These are phyloP conservation scores for Pluvialis apricaria DNA, from an alignment of 2,113 vertebrate genomes.

Conservation along the genomic window DNA sequence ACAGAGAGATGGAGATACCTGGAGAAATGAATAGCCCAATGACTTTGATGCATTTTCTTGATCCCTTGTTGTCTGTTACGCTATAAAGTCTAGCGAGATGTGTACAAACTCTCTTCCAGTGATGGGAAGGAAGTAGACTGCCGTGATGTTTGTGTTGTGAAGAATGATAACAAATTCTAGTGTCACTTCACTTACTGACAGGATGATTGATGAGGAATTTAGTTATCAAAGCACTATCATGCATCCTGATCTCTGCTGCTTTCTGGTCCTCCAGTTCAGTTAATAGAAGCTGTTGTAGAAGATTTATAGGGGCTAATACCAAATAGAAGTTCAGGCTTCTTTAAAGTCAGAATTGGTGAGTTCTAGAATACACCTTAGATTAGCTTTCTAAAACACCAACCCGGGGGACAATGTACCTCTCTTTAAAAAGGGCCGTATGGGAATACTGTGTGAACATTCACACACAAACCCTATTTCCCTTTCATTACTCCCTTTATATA, in stretches of 20 bases:
- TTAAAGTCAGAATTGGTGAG: neutral
- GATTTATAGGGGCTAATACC: neutral
- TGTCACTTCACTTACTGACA: neutral
- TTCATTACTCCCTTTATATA: neutral
- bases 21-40: neutral
- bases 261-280: neutral
- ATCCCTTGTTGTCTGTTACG: neutral
- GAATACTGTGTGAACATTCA: neutral
- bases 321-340: neutral
- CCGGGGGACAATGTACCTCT: neutral
- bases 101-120: neutral
- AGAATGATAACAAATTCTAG: neutral
- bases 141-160: neutral
- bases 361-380: neutral
- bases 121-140: neutral
- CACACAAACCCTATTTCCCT: neutral
- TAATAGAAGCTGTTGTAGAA: neutral
- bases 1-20: neutral
- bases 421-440: neutral
- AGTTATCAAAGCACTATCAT: neutral
- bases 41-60: constrained; percentile 2
- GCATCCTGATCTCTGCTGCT: neutral
- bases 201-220: neutral
- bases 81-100: neutral
- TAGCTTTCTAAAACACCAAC: neutral